Evolutionary conservation across 2,113 vertebrate genomes (phyloP).

Genomic region (Merops nubicus): DNA sequence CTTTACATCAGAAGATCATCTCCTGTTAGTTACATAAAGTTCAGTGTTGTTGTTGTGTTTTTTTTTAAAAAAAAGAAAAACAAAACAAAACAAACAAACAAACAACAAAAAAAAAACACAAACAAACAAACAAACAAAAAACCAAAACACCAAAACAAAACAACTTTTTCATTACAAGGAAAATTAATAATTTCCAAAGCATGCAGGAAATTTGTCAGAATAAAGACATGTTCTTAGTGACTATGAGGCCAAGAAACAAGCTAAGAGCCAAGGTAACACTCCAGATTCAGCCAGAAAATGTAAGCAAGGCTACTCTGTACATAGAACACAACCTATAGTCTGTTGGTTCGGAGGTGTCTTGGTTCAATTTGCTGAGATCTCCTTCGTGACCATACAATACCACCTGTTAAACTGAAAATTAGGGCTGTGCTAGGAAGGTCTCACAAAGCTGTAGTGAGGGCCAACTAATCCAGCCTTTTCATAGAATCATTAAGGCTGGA

Average conservation of each 20-base stretch:
- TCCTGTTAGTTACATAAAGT: background rate
- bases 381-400: background rate
- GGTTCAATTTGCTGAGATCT: background rate
- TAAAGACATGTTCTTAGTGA: background rate
- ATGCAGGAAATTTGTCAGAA: rapidly evolving
- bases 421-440: background rate
- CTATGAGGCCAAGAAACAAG: background rate
- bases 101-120: too few relatives aligned
- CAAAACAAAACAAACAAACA: too few relatives aligned
- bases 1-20: background rate
- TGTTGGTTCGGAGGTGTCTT: background rate
- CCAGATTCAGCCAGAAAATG: background rate
- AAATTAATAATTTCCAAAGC: background rate
- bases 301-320: background rate
- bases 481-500: too few relatives aligned
- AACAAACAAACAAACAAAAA: too few relatives aligned
- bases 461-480: too few relatives aligned
- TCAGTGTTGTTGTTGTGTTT: background rate
- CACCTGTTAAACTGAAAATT: background rate
- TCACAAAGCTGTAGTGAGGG: background rate
- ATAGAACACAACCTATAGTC: background rate
- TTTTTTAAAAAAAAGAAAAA: background rate
- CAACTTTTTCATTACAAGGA: background rate
- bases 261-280: background rate
- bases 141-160: too few relatives aligned